Evolutionary conservation across 1,140 invertebrate genomes (phyloP).

Genomic region (Sycophila sp.): DNA sequence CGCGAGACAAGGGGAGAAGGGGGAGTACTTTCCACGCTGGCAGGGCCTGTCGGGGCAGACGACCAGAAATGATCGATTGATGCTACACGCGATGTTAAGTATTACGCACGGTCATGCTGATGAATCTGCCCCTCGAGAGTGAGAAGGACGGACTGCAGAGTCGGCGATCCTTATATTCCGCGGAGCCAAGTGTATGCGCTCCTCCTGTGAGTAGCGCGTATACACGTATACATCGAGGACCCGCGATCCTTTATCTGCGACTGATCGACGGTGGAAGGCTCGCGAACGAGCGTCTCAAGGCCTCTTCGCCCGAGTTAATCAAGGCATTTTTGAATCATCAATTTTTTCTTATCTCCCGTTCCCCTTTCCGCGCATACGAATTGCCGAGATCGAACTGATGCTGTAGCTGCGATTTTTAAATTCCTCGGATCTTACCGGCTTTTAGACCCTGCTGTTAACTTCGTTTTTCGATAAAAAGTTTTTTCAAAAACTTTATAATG

Average conservation of each 20-base stretch:
- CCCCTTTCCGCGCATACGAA: too few relatives aligned
- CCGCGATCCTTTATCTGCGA: too few relatives aligned
- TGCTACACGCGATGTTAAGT: slow-evolving; percentile 32
- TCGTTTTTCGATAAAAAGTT: too few relatives aligned
- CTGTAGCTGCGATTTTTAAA: slow-evolving; percentile 30
- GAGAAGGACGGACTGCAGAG: neutral
- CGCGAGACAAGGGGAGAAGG: neutral
- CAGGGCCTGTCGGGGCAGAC: slow-evolving; percentile 17
- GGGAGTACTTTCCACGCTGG: slow-evolving; percentile 12
- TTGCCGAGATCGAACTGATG: slow-evolving; percentile 2
- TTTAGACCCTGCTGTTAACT: too few relatives aligned
- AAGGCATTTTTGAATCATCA: slow-evolving; percentile 34
- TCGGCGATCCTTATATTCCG: slow-evolving; percentile 15
- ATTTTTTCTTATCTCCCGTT: slow-evolving; percentile 31
- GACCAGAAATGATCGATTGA: slow-evolving; percentile 37
- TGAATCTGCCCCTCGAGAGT: slow-evolving; percentile 26
- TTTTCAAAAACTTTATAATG: too few relatives aligned
- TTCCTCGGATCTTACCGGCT: too few relatives aligned
- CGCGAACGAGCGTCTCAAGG: too few relatives aligned
- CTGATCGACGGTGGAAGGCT: too few relatives aligned
- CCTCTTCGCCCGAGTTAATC: slow-evolving; percentile 35
- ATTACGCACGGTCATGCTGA: slow-evolving; percentile 33
- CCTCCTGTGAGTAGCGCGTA: too few relatives aligned
- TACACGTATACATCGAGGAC: too few relatives aligned
- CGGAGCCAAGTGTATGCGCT: too few relatives aligned